Conservation (phyloP, 2,888 invertebrate genomes). For the Chironomus tentans region DNA sequence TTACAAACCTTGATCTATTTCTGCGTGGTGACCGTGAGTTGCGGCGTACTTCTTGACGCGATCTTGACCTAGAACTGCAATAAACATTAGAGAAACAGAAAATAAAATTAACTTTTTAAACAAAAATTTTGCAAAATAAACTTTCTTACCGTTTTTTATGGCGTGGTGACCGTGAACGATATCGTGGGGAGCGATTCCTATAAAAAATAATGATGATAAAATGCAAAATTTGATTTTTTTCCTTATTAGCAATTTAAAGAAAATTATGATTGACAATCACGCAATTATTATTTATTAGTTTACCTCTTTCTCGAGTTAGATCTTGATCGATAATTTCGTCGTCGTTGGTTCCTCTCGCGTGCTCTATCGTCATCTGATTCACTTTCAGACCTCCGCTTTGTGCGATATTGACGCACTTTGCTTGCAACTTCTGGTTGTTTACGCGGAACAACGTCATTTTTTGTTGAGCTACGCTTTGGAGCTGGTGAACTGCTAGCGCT, state of each 20-base stretch:
- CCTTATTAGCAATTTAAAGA: background rate
- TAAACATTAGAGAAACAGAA: background rate
- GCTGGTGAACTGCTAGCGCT: constrained; percentile 12
- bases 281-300: background rate
- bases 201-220: constrained; percentile 16
- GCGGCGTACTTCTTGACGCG: constrained; percentile 24
- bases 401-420: constrained; percentile 63
- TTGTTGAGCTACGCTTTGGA: constrained; percentile 51
- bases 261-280: background rate
- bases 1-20: background rate
- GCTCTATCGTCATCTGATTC: constrained; percentile 37
- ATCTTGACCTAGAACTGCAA: constrained; percentile 13
- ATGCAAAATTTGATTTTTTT: no score
- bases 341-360: constrained; percentile 28
- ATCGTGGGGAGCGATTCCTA: constrained; percentile 35
- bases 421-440: constrained; percentile 28
- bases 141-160: constrained; percentile 16
- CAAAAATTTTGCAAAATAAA: background rate
- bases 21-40: constrained; percentile 28
- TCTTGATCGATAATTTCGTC: background rate
- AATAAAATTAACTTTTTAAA: background rate
- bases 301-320: constrained; percentile 9
- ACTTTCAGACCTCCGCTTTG: constrained; percentile 70
- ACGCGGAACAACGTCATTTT: constrained; percentile 49
- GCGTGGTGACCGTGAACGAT: constrained; percentile 31